Evolutionary conservation across 2,113 vertebrate species (phyloP), one percentile per base, ranked within the genome.

Genomic region (Todiramphus saurophagus): DNA sequence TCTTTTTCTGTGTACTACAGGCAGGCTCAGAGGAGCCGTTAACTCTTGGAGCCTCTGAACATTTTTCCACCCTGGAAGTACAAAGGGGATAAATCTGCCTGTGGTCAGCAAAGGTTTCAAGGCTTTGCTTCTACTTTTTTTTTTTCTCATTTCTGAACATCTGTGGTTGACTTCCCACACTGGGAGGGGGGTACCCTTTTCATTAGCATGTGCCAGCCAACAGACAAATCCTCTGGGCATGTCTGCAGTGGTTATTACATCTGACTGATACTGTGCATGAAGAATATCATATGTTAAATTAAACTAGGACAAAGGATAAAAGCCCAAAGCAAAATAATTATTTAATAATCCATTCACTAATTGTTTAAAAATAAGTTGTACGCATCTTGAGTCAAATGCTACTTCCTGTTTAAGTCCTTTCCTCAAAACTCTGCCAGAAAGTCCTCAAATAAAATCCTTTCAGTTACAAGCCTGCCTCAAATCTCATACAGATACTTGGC

Each of bases 11-110:
- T 2, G 7, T 39, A 2, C 23, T 39, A 8, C 50, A 60, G 76
- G 4, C 27, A n/a, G 58, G 56, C 67, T 13, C 1, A 0, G 59
- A 83, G 51, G 24, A 88, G 37, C 31, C 0, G 0, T 4, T 21
- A 20, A 44, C 55, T 66, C 68, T 33, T 33, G 60, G 55, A 93
- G 31, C 30, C 66, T 91, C 55, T 16, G 58, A 89, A 16, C 33
- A 30, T 23, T 83, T 81, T 80, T 83, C 75, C 79, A 56, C 58
- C 78, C 33, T 60, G 39, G 46, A 83, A 74, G 24, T 27, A n/a
- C 59, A 68, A 50, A 87, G 70, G 48, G 27, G 13, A 68, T 76
- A 73, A 87, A 83, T 83, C 63, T 83, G 80, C 68, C 33, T 5
- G 10, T 56, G 50, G n/a, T 48, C 72, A 6, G 6, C 12, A 8